Conservation (phyloP, 2,888 invertebrate species). For the Drosophila peninsularis region DNA sequence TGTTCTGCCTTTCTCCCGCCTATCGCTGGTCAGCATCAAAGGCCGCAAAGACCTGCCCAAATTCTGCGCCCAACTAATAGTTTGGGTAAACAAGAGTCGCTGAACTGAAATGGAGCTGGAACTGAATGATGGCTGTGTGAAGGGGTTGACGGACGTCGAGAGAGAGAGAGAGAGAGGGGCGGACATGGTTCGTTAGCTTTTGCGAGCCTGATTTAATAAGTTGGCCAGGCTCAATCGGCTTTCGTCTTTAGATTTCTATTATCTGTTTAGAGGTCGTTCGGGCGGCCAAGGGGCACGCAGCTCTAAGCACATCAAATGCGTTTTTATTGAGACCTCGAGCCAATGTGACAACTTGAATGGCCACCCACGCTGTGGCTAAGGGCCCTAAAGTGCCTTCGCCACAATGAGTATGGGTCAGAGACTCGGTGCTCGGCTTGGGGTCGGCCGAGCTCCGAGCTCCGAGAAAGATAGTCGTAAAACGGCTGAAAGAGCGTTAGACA, state of each 20-base stretch:
- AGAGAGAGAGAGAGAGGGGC: background rate
- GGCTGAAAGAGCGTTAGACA: conserved; percentile 57
- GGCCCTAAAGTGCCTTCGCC: conserved; percentile 74
- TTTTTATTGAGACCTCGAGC: conserved; percentile 74
- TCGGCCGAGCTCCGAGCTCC: conserved; percentile 21
- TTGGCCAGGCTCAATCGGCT: conserved; percentile 42
- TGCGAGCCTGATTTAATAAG: conserved; percentile 70
- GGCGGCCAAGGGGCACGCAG: conserved; percentile 2
- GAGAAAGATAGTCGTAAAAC: conserved; percentile 69
- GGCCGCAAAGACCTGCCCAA: conserved; percentile 45
- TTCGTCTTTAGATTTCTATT: conserved; percentile 66
- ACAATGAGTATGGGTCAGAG: conserved; percentile 56
- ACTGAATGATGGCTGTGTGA: conserved; percentile 16
- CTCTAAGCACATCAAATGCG: conserved; percentile 64
- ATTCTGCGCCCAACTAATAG: conserved; percentile 61
- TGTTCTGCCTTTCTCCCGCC: conserved; percentile 6
- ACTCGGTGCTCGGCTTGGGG: conserved; percentile 7
- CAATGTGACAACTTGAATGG: conserved; percentile 63
- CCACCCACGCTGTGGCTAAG: conserved; percentile 59
- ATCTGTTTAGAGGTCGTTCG: conserved; percentile 59
- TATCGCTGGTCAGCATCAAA: conserved; percentile 48
- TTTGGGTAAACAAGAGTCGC: conserved; percentile 69
- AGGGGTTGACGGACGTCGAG: conserved; percentile 29
- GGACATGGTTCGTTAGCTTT: conserved; percentile 59
- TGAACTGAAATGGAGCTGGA: conserved; percentile 20